Conservation (phyloP, 2,888 invertebrate species). For the Leucophora obtusa region DNA sequence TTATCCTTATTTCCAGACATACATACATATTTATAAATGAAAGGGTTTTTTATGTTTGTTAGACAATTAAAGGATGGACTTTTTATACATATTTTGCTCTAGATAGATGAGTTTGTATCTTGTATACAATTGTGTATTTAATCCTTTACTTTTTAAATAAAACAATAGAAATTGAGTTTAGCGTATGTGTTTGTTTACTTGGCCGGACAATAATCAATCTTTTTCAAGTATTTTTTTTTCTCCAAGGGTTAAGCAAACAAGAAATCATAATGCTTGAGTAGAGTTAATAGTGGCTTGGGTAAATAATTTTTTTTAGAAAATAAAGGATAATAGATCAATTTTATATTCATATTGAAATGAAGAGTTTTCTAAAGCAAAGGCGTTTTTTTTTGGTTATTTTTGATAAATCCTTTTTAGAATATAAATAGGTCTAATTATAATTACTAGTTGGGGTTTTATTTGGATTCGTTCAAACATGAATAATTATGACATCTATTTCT, state of each 20-base stretch:
- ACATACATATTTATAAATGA: constrained; percentile 23
- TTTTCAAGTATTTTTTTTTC: constrained; percentile 47
- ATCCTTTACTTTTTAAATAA: constrained; percentile 16
- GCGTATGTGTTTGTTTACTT: constrained; percentile 45
- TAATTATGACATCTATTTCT: too few relatives aligned
- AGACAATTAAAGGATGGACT: constrained; percentile 52
- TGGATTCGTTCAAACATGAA: not conserved
- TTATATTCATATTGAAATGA: constrained; percentile 17
- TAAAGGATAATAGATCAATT: constrained; percentile 22
- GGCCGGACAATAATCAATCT: constrained; percentile 75
- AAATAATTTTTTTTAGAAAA: constrained; percentile 14
- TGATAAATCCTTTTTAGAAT: constrained; percentile 5
- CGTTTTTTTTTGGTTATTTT: not conserved
- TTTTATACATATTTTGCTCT: constrained; percentile 31
- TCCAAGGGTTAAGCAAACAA: constrained; percentile 51
- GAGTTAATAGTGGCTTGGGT: constrained; percentile 16
- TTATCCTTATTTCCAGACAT: not conserved
- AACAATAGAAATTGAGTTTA: constrained; percentile 20
- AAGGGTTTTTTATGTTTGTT: constrained; percentile 35
- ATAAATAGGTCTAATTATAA: not conserved
- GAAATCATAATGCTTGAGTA: constrained; percentile 7
- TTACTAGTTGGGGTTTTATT: not conserved
- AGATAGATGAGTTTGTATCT: constrained; percentile 16
- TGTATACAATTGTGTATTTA: not conserved
- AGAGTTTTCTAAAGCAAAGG: not conserved